phyloP scores from a whole-genome alignment of 2,888 invertebrate genomes.

The Eilema sororculum region DNA sequence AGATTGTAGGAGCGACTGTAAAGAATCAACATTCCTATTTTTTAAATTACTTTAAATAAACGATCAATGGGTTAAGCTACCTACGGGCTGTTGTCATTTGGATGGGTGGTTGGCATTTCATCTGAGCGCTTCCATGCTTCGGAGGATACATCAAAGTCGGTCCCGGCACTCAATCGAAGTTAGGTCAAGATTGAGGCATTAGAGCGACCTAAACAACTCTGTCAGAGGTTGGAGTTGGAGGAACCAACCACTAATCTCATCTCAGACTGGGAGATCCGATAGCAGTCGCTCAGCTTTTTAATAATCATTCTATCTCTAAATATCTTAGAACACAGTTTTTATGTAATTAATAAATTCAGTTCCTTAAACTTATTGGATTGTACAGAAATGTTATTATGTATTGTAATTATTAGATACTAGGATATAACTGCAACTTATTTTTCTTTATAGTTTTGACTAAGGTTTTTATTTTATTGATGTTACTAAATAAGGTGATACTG shows the following conservation, averaged over 20 bases:
- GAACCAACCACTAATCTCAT: too few species aligned
- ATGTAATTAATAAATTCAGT: neutral
- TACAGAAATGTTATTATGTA: neutral
- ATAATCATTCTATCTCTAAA: neutral
- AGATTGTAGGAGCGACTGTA: neutral
- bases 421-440: neutral
- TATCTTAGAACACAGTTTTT: neutral
- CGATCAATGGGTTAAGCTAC: too few species aligned
- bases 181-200: too few species aligned
- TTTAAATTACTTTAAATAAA: neutral
- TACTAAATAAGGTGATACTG: conserved; percentile 7
- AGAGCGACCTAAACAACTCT: too few species aligned
- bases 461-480: neutral
- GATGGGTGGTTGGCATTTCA: too few species aligned
- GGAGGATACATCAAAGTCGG: too few species aligned
- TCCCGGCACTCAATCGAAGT: too few species aligned
- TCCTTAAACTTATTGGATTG: neutral
- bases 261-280: too few species aligned
- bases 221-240: too few species aligned
- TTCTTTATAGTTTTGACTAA: neutral
- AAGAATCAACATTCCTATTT: neutral
- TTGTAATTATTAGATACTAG: neutral
- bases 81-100: too few species aligned
- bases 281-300: too few species aligned
- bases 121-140: too few species aligned